A percentile compares a stretch with the other conserved stretches of the same genome.
Evolutionary conservation across 2,888 invertebrate species (phyloP).

Genomic region (Acronicta leporina): DNA sequence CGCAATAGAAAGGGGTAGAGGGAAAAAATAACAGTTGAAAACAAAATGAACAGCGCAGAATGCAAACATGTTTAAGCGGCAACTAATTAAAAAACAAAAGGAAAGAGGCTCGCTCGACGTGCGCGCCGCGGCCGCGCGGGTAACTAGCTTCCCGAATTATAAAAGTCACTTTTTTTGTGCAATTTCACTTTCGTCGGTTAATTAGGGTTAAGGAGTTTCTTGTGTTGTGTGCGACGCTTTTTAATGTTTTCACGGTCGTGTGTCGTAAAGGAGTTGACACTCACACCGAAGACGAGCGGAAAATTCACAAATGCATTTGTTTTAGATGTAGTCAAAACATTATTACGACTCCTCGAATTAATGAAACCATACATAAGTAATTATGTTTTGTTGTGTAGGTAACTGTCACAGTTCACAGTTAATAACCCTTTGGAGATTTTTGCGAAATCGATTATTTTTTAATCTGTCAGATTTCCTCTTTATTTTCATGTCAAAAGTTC

Average conservation of each 20-base stretch:
- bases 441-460: no score
- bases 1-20: constrained; percentile 24
- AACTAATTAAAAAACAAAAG: constrained; percentile 85
- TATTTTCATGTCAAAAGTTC: no score
- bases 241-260: constrained; percentile 31
- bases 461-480: no score
- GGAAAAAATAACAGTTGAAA: constrained; percentile 63
- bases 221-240: constrained; percentile 60
- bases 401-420: no score
- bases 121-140: no score
- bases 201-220: constrained; percentile 81
- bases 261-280: constrained; percentile 1
- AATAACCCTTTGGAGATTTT: no score
- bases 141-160: constrained; percentile 79
- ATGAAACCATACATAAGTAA: no score
- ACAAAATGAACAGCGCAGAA: constrained; percentile 71
- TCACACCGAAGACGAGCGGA: constrained; percentile 6
- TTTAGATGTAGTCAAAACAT: no score
- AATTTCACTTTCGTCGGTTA: constrained; percentile 82
- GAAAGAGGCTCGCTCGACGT: constrained; percentile 72
- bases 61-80: constrained; percentile 80
- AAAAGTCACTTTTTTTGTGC: constrained; percentile 77
- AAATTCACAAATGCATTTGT: not conserved
- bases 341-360: no score
- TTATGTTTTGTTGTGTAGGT: no score